A percentile compares a stretch with the other conserved stretches of the same genome.
phyloP scores from a whole-genome alignment of 1,140 invertebrate genomes.

The Brachionus plicatilis region DNA sequence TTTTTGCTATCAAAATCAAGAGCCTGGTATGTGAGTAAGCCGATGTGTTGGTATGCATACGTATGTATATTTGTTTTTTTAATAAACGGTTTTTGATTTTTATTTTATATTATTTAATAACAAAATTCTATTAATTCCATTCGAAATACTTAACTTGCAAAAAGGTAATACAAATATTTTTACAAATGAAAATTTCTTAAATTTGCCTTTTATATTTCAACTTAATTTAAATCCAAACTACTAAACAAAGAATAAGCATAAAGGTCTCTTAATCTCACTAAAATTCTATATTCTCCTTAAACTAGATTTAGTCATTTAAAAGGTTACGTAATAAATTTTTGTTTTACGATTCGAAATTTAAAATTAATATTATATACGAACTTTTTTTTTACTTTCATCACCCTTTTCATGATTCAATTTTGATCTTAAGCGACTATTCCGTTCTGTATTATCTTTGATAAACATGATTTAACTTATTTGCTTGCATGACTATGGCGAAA shows the following conservation, averaged over 20 bases:
- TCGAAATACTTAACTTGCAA: conserved; percentile 8
- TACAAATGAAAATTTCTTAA: not conserved
- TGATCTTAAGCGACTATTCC: not conserved
- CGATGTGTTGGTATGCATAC: not conserved
- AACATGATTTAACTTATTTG: not conserved
- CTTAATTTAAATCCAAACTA: not conserved
- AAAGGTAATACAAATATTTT: conserved; percentile 23
- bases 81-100: conserved; percentile 9
- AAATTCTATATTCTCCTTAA: not conserved
- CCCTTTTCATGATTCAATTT: not conserved
- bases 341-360: conserved; percentile 7
- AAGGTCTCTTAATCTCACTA: conserved; percentile 24
- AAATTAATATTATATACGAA: not conserved
- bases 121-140: conserved; percentile 10
- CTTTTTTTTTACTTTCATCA: not conserved
- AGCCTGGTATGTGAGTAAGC: not conserved
- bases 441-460: not conserved
- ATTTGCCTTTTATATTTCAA: not conserved
- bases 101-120: not conserved
- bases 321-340: conserved; percentile 1
- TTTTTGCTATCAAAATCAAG: not conserved
- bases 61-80: conserved; percentile 9
- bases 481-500: not conserved
- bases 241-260: not conserved
- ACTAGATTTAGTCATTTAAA: not conserved